These are phyloP conservation scores for Idaea straminata DNA, from an alignment of 2,888 invertebrate species.

Conservation along the genomic window DNA sequence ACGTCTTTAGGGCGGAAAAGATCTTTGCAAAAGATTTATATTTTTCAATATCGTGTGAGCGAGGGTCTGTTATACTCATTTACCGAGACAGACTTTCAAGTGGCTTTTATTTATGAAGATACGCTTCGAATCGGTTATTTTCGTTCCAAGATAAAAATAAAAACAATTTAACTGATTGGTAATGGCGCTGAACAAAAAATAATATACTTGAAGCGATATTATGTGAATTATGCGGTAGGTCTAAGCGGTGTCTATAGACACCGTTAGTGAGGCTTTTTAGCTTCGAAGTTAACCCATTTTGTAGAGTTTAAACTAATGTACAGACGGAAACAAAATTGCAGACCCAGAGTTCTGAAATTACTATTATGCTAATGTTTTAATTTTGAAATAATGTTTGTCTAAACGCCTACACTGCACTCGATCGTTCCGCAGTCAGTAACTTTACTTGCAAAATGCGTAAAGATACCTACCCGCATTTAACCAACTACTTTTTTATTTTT, in stretches of 20 bases:
- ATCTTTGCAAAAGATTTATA: conserved; percentile 61
- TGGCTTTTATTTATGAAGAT: conserved; percentile 65
- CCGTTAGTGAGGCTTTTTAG: not conserved
- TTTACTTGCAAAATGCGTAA: too few species aligned
- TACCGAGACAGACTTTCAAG: conserved; percentile 47
- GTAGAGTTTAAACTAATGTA: too few species aligned
- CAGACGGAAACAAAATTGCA: too few species aligned
- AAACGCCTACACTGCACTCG: too few species aligned
- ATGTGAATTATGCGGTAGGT: not conserved
- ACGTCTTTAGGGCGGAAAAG: conserved; percentile 56
- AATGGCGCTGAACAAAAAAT: not conserved
- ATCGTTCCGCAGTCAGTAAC: too few species aligned
- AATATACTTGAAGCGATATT: not conserved
- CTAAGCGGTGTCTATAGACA: not conserved
- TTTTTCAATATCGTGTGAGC: conserved; percentile 68
- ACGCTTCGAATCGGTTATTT: conserved; percentile 52
- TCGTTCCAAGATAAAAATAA: conserved; percentile 20
- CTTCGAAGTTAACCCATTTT: too few species aligned
- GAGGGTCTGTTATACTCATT: conserved; percentile 38
- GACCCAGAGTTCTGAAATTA: too few species aligned
- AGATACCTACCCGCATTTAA: too few species aligned
- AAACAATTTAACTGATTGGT: not conserved
- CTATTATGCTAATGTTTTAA: too few species aligned
- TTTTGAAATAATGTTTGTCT: too few species aligned
- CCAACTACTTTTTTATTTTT: too few species aligned